These are phyloP conservation scores for Alethe diademata DNA, from an alignment of 2,113 vertebrate species.

Conservation along the genomic window DNA sequence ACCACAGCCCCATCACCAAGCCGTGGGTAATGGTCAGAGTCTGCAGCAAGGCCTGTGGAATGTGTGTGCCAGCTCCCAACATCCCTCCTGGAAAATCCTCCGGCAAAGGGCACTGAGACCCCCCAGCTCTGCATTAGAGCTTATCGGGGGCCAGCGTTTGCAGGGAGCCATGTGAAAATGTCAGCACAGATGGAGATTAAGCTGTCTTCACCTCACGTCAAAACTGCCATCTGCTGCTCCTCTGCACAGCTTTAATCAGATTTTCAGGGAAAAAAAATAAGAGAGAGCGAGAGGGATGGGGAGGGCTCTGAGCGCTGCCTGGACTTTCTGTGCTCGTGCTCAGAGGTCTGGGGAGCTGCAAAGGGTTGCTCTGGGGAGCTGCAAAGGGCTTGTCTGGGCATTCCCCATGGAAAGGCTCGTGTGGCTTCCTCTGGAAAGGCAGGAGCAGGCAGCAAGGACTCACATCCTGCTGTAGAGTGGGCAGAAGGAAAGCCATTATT, in stretches of 20 bases:
- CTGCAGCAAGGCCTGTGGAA: not conserved
- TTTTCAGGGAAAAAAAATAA: slow-evolving; percentile 19
- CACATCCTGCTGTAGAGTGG: not conserved
- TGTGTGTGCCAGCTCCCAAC: not conserved
- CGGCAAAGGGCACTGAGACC: not conserved
- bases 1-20: not conserved
- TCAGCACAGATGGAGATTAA: slow-evolving; percentile 71
- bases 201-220: slow-evolving; percentile 58
- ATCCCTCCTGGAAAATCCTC: not conserved
- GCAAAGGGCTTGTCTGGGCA: not conserved
- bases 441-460: not conserved
- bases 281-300: not conserved
- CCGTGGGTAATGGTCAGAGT: not conserved
- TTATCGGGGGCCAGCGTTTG: not conserved
- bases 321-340: not conserved
- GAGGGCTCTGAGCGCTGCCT: not conserved
- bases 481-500: not conserved
- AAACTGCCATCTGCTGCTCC: slow-evolving; percentile 64
- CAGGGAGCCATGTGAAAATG: slow-evolving; percentile 45
- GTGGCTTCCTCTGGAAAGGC: not conserved
- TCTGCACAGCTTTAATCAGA: slow-evolving; percentile 51
- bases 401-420: not conserved
- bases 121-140: not conserved
- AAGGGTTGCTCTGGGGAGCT: not conserved
- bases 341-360: not conserved